Conservation (phyloP, 2,797 vertebrate species). For the Apogon hyalosoma region DNA sequence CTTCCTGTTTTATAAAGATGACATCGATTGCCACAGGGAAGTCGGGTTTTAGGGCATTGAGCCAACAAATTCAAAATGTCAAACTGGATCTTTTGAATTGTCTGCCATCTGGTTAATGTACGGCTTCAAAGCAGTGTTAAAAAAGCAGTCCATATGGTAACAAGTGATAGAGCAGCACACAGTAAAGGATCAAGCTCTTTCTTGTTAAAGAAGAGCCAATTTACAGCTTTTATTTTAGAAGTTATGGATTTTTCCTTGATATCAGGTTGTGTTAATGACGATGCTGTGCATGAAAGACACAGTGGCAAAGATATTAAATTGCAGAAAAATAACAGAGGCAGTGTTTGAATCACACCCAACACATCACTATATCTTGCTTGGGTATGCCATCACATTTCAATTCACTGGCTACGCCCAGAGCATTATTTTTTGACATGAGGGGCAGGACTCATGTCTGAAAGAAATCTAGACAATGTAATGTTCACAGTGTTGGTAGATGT, state of each 20-base stretch:
- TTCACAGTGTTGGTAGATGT: too few relatives aligned
- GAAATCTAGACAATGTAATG: too few relatives aligned
- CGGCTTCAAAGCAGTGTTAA: neutral
- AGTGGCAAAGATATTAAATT: slow-evolving; percentile 4
- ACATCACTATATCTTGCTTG: too few relatives aligned
- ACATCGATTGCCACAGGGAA: slow-evolving; percentile 12
- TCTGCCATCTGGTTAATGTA: slow-evolving; percentile 46
- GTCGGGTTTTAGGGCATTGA: slow-evolving; percentile 20
- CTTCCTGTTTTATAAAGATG: slow-evolving; percentile 22
- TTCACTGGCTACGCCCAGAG: too few relatives aligned
- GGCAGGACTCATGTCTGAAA: too few relatives aligned
- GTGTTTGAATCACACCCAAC: slow-evolving; percentile 10
- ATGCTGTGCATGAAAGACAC: neutral
- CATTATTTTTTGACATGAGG: neutral
- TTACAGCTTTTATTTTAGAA: neutral
- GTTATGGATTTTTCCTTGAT: slow-evolving; percentile 1
- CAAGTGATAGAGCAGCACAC: neutral
- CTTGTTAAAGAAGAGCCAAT: neutral
- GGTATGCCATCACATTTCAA: too few relatives aligned
- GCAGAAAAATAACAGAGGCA: neutral
- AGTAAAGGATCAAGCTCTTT: slow-evolving; percentile 1
- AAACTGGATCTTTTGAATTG: slow-evolving; percentile 19
- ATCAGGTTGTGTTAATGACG: slow-evolving; percentile 1
- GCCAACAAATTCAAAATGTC: slow-evolving; percentile 44
- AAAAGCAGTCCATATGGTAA: neutral